phyloP scores from a whole-genome alignment of 2,797 vertebrate species.

The Scyliorhinus canicula region DNA sequence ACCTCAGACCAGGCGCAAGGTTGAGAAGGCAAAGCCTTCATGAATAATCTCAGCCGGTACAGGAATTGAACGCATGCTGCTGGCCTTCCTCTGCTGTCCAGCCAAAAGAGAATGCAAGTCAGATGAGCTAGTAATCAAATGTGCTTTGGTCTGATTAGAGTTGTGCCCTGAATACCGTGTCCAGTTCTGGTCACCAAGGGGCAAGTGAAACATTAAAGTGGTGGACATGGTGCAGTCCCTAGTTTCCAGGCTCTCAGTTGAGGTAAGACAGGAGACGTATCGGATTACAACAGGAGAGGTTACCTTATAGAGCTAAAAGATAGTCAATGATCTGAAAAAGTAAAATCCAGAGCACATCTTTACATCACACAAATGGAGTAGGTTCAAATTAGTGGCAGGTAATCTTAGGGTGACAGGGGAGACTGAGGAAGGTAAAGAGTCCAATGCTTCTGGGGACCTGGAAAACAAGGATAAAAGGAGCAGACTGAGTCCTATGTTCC shows the following conservation, averaged over 20 bases:
- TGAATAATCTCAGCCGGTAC: no score
- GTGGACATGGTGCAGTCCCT: neutral
- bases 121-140: neutral
- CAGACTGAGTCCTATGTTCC: no score
- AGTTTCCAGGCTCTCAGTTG: neutral
- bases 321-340: neutral
- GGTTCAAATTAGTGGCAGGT: neutral
- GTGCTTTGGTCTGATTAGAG: neutral
- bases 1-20: no score
- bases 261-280: neutral
- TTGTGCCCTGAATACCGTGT: neutral
- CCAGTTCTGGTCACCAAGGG: no score
- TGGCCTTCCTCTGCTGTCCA: no score
- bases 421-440: no score
- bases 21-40: no score
- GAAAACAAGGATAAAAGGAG: no score
- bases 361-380: neutral
- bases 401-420: no score
- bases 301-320: neutral
- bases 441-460: no score
- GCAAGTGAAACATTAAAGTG: neutral
- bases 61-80: no score
- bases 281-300: neutral
- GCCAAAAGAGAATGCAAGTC: neutral
- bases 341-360: neutral